Base-by-base conservation (phyloP, 2,797 vertebrate genomes). In the Diceros bicornis region DNA sequence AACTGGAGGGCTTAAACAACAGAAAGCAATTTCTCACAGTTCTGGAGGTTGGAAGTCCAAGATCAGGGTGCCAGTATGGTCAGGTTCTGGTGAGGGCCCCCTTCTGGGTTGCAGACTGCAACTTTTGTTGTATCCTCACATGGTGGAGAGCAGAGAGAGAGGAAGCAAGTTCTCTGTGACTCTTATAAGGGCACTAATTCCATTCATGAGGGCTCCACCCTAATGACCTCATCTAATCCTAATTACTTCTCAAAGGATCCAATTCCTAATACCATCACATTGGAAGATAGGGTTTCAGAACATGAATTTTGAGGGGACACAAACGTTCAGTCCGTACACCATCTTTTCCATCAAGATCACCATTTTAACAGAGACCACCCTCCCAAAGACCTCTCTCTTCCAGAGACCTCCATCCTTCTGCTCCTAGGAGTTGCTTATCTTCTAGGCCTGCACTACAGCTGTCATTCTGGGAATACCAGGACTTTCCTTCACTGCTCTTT, bases 261-360 rank as follows among this genome's bases (percentile, higher is more conserved):
- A 93, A 13, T 41, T 84, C 32, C 62, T 86, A 72, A 95, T 64
- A 27, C 20, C 16, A 44, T 62, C 47, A 47, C 27, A 20, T 14
- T 50, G 16, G 10, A 27, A 11, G 16, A 27, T 34, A 12, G 37
- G 41, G 10, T 41, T 52, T 93, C 52, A 83, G 61, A 21, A 68
- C 37, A 72, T 34, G 27, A 89, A 69, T 77, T 89, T 69, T 55
- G 9, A n/a, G 44, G 27, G 29, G 50, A 77, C 20, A 52, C 41
- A 41, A 41, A 41, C 55, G n/a, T 69, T 77, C 6, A 20, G 68
- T 61, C 14, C 57, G 72, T 59, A 74, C 13, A 71, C 23, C 41
- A 27, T 79, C 37, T 95, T 90, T 85, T 92, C 59, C 29, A 69
- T 78, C 59, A 86, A 74, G 72, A 74, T 89, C 23, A 74, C 9